A percentile compares a stretch with the other conserved stretches of the same genome.
Evolutionary conservation across 2,888 invertebrate genomes (phyloP).

Genomic region (Mamestra brassicae): DNA sequence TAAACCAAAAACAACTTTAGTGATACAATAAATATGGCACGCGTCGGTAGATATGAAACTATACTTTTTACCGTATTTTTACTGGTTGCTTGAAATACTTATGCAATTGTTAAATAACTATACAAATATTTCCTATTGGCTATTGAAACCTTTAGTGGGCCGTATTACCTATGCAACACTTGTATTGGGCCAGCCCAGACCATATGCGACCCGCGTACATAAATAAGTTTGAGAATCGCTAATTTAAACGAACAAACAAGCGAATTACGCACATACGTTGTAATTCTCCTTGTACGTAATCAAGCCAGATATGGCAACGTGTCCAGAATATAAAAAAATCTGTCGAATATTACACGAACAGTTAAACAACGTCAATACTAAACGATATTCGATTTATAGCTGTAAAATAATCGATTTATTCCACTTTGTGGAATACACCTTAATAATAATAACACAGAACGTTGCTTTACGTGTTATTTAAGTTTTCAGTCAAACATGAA

Average conservation of each 20-base stretch:
- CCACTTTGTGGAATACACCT: conserved; percentile 50
- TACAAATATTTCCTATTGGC: background rate
- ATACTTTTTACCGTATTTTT: too few species aligned
- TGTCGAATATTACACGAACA: conserved; percentile 45
- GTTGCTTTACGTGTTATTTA: conserved; percentile 33
- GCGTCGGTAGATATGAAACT: background rate
- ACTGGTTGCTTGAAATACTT: background rate
- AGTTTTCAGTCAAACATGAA: conserved; percentile 49
- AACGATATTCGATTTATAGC: conserved; percentile 53
- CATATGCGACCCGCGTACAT: too few species aligned
- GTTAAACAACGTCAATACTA: conserved; percentile 51
- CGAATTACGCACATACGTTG: conserved; percentile 17
- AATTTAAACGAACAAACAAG: conserved; percentile 3
- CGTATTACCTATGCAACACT: background rate
- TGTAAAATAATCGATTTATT: conserved; percentile 62
- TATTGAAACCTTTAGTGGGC: background rate
- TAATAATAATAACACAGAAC: conserved; percentile 50
- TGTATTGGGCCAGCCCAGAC: background rate
- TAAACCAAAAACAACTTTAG: background rate
- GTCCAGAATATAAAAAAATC: conserved; percentile 42
- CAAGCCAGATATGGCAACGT: conserved; percentile 26
- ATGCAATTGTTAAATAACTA: background rate
- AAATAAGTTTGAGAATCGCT: conserved; percentile 1
- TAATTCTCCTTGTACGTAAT: conserved; percentile 18
- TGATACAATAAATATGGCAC: background rate